Evolutionary conservation across 2,113 vertebrate species (phyloP), one percentile per base, ranked within the genome.

Genomic region (Poecile atricapillus): DNA sequence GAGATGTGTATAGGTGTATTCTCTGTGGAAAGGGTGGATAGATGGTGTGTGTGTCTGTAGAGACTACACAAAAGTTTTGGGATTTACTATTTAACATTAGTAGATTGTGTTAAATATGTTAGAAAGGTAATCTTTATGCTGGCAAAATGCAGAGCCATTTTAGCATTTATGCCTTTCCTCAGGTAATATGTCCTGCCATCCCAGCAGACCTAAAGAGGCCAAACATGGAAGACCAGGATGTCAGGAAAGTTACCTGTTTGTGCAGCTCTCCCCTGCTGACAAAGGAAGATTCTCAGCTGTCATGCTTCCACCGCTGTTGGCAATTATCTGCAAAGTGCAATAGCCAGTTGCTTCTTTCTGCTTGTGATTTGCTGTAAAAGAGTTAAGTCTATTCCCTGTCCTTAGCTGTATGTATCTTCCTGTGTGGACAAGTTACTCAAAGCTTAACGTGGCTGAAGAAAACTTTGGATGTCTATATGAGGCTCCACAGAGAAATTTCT

Each of bases 231-330:
- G n/a, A 73, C 1, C 7, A 4, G 46, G 31, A 30, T 43, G 23
- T 24, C 46, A 70, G 60, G 33, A 69, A 92, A 70, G 23, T 68
- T 3, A 1, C 5, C 7, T 47, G 86, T 69, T 43, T 70, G 50
- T 73, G 31, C 63, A 64, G 10, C 19, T 92, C 11, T 60, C 23
- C 35, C 2, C 4, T 55, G 23, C 20, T 5, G 4, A n/a, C 25
- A 44, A 44, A 37, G 31, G 49, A 90, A 79, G 43, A 50, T 50
- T 80, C 31, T 67, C 2, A 2, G 28, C 18, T 71, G 31, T 23
- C 43, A 47, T 0, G 0, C 0, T 49, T 71, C 16, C 15, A 37
- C 11, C 0, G 0, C 27, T 49, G 20, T 35, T 53, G 69, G 63
- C 11, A 65, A 59, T 70, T 44, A 80, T 55, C 59, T 83, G 30